Conservation (phyloP, 2,888 invertebrate genomes). For the Oeneis ivallda region DNA sequence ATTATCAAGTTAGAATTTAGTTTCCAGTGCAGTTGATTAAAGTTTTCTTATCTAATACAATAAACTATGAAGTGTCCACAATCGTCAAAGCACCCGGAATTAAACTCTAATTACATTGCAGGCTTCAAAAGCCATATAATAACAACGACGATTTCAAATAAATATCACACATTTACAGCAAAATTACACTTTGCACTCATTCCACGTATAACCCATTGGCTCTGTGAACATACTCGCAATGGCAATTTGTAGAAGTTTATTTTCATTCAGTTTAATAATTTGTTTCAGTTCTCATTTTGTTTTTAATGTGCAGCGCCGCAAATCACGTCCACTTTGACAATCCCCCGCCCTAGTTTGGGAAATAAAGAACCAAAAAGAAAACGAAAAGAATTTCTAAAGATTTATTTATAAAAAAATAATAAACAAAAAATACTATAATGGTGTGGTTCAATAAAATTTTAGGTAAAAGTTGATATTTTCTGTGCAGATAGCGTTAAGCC, state of each 20-base stretch:
- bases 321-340: conserved; percentile 75
- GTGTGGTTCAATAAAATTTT: conserved; percentile 49
- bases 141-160: conserved; percentile 74
- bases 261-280: conserved; percentile 48
- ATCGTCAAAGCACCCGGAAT: conserved; percentile 81
- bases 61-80: conserved; percentile 78
- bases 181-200: conserved; percentile 73
- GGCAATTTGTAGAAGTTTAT: conserved; percentile 55
- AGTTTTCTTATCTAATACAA: conserved; percentile 65
- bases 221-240: conserved; percentile 59
- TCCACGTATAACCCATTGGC: conserved; percentile 56
- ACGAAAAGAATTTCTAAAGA: conserved; percentile 57
- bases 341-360: conserved; percentile 65
- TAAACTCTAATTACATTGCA: conserved; percentile 78
- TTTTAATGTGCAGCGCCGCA: conserved; percentile 74
- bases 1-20: conserved; percentile 27
- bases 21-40: conserved; percentile 38
- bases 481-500: conserved; percentile 45
- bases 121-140: conserved; percentile 74
- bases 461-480: conserved; percentile 48
- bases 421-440: conserved; percentile 55
- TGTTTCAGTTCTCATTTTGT: conserved; percentile 60
- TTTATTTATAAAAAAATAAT: conserved; percentile 70
- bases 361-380: conserved; percentile 52
- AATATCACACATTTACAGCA: conserved; percentile 80